These are phyloP conservation scores for Beroe ovata DNA, from an alignment of 37 sponge, comb jelly and placozoan genomes.

Conservation along the genomic window DNA sequence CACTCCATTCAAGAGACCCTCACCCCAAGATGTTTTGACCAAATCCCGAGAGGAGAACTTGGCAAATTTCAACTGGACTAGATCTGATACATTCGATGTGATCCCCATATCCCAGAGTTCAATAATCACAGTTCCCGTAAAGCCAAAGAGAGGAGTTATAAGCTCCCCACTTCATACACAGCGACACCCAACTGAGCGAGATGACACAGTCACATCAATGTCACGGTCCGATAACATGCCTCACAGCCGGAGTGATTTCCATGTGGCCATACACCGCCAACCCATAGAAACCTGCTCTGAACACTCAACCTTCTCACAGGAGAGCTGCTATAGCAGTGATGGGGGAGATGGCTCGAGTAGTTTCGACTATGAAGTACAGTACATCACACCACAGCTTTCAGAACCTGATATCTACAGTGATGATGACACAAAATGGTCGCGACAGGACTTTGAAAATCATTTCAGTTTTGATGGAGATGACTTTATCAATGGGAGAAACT, in stretches of 20 bases:
- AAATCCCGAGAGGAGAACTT: neutral
- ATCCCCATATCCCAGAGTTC: neutral
- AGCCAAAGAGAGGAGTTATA: slow-evolving; percentile 2
- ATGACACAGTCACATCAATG: neutral
- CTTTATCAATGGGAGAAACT: neutral
- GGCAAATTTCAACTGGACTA: neutral
- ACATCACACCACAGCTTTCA: slow-evolving; percentile 41
- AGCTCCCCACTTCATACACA: neutral
- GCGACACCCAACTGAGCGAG: slow-evolving; percentile 15
- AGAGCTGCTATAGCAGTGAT: neutral
- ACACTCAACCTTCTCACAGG: slow-evolving; percentile 35
- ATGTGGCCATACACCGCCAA: neutral
- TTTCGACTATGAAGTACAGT: slow-evolving; percentile 60
- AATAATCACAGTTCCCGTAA: slow-evolving; percentile 22
- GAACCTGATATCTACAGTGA: slow-evolving; percentile 10
- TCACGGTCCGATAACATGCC: neutral
- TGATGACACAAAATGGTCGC: neutral
- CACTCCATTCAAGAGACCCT: neutral
- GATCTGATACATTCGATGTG: slow-evolving; percentile 67
- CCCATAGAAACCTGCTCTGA: slow-evolving; percentile 32
- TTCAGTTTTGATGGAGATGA: neutral
- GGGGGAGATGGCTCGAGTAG: neutral
- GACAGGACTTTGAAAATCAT: neutral
- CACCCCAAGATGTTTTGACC: neutral
- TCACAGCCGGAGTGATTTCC: neutral